Base-by-base conservation (phyloP, 2,113 vertebrate genomes). In the Zootoca vivipara region DNA sequence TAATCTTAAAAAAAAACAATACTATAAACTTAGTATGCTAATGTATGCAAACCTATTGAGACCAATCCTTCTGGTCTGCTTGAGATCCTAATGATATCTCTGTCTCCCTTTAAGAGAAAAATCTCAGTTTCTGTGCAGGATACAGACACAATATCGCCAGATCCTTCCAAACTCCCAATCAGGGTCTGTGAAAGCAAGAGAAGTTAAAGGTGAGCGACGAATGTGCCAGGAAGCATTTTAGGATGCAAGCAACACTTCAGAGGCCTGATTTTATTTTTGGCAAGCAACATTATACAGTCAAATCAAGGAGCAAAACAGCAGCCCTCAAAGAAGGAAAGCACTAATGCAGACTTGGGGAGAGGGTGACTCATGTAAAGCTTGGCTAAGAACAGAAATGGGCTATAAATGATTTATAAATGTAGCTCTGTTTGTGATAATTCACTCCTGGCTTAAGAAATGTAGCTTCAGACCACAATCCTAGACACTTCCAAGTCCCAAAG, bases 111-210 rank as follows among this genome's bases (percentile, higher is more conserved):
- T 88, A 99, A 95, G 92, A 99, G 95, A 92, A 99, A 99, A 95
- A 99, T 99, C 95, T 99, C 99, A 85, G 98, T 98, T 94, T 97
- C 98, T 85, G 98, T 98, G 94, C 98, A 99, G 12, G 98, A 98
- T 85, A 99, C 98, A 22, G 98, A 99, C 28, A 99, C 98, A 5
- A 99, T 99, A 95, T 99, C 99, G 89, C 99, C 98, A 0, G 96
- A 96, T 93, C 98, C 98, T 96, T 99, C 99, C 96, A 99, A 94
- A 7, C 98, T 97, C 64, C 98, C 99, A 84, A 99, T 89, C 26
- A 99, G 95, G 85, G 97, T 98, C 99, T 98, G 90, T 84, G 33
- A 92, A 78, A 85, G 91, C 64, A 94, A 58, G 88, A 46, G 93
- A 79, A 87, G 72, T 67, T 7, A 46, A 83, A 70, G 35, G 58